Percentiles rank a stretch among this genome's conserved stretches.
Conservation (phyloP, 35 echinoderm and acorn worm genomes). For the Holothuria glaberrima region DNA sequence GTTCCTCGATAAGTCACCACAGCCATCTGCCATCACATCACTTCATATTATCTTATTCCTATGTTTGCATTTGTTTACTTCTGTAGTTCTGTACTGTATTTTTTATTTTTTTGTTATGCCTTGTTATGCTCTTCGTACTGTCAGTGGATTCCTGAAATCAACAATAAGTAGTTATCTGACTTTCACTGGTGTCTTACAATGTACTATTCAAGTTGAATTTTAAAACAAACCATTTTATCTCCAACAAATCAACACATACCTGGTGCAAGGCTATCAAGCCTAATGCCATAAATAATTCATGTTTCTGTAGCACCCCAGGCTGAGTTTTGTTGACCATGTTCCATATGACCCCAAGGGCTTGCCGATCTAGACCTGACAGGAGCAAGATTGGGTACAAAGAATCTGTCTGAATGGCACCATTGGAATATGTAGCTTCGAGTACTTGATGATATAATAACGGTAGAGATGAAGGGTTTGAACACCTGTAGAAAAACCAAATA, state of each 20-base stretch:
- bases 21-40: no score
- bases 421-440: constrained; percentile 73
- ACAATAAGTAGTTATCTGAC: no score
- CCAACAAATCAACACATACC: constrained; percentile 40
- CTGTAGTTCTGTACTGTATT: no score
- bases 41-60: no score
- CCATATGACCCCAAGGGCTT: constrained; percentile 77
- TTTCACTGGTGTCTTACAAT: no score
- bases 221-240: no score
- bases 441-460: constrained; percentile 91
- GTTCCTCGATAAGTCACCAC: no score
- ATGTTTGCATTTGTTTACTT: no score
- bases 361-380: constrained; percentile 74
- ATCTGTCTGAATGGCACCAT: constrained; percentile 77
- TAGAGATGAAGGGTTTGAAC: constrained; percentile 70
- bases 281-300: constrained; percentile 79
- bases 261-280: constrained; percentile 85
- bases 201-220: no score
- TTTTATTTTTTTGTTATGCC: no score
- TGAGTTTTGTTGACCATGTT: constrained; percentile 74
- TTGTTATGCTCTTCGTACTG: no score
- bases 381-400: constrained; percentile 82
- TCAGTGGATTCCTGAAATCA: no score
- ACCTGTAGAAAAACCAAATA: constrained; percentile 53
- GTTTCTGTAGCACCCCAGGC: constrained; percentile 71